Percentiles rank a stretch among this genome's conserved stretches.
Evolutionary conservation across 1,140 invertebrate genomes (phyloP).

Genomic region (Parapsyche elsis): DNA sequence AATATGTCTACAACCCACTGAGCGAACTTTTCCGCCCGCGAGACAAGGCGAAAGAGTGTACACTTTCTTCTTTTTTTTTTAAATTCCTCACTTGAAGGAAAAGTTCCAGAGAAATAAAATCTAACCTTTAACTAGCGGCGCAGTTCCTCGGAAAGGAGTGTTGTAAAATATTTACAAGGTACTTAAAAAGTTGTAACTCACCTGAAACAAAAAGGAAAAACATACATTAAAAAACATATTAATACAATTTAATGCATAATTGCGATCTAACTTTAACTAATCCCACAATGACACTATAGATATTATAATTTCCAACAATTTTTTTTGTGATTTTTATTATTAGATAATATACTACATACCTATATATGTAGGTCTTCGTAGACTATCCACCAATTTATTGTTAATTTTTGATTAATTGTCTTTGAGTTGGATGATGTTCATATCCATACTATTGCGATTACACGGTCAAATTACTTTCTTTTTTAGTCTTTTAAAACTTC

Average conservation of each 20-base stretch:
- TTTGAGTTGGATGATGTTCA: no score
- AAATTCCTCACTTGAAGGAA: not conserved
- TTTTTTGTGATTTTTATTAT: no score
- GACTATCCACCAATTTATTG: no score
- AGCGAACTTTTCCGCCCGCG: not conserved
- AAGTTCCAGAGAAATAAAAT: not conserved
- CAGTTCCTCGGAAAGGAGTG: not conserved
- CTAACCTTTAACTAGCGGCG: not conserved
- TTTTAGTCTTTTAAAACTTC: no score
- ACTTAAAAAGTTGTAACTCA: slow-evolving; percentile 10
- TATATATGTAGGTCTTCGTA: no score
- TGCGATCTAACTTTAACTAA: no score
- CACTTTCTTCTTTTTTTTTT: not conserved
- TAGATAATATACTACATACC: no score
- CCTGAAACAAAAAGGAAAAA: slow-evolving; percentile 24
- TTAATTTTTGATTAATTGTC: no score
- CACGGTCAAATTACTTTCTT: no score
- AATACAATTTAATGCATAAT: not conserved
- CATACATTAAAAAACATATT: slow-evolving; percentile 8
- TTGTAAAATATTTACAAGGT: not conserved
- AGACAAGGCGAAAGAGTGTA: not conserved
- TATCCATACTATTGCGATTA: no score
- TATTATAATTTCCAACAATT: no score
- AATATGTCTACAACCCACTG: slow-evolving; percentile 1
- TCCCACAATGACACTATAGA: no score